Evolutionary conservation across 1,140 invertebrate species (phyloP), one percentile per base, ranked within the genome.

Genomic region (Ectropis grisescens): DNA sequence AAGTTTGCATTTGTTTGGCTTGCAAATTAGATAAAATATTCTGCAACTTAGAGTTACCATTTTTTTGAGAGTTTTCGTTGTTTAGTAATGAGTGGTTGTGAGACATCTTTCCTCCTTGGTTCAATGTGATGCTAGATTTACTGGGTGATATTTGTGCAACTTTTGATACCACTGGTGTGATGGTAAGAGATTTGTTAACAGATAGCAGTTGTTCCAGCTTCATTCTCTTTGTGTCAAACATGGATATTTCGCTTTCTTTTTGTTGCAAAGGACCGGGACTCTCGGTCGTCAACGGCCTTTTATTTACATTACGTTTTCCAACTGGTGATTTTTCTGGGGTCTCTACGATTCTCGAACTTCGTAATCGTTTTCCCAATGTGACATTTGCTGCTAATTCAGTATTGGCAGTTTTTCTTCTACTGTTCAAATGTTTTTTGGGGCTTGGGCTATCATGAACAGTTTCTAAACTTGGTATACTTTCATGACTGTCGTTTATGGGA

Each of bases 31-130:
- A 69, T 19, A 82, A 44, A 43, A 82, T 82, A 48, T 75, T 79
- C 30, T 82, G 78, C 30, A 83, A 40, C 37, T 82, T 81, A 6
- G 78, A 81, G 40, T 76, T 75, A 12, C 76, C 79, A 68, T 82
- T 82, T 42, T 83, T 82, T 11, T 76, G 67, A 48, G 71, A 75
- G 33, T 75, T 81, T 38, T 81, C 76, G 42, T 76, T 81, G 46
- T 76, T 78, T 13, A 78, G 39, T 5, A 75, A 29, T 14, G 61
- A 46, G 53, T 78, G 72, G 49, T 78, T 74, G 1, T n/a, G n/a
- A n/a, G n/a, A n/a, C 23, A 37, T 44, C 41, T 58, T 68, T 12
- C 16, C 37, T 11, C 36, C 54, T 33, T 62, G 66, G 56, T 66
- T 69, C 12, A 44, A 50, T 32, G 69, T 67, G 32, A 60, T 22